Evolutionary conservation across 2,797 vertebrate genomes (phyloP), one percentile per base, ranked within the genome.

Genomic region (Melopsittacus undulatus): DNA sequence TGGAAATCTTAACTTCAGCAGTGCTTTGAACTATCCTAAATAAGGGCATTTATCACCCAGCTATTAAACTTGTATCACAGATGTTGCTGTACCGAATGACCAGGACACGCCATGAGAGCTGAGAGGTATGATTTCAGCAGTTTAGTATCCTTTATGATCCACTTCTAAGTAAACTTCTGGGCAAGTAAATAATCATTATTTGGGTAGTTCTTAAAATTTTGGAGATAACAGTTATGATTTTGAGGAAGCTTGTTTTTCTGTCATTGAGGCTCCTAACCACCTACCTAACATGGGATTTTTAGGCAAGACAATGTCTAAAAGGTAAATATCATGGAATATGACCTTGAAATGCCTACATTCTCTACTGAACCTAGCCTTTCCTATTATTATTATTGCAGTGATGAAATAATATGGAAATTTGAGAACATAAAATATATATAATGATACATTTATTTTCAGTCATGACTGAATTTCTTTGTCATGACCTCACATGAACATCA

Each of bases 1-100:
- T 2, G 0, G 43, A 84, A 85, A 66, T 70, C 19, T 56, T 40
- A 67, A 49, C 18, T 61, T 26, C 23, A 26, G n/a, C 18, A 43
- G 14, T 30, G 38, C 6, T 62, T n/a, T 74, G 15, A 70, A 24
- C 11, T 62, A 11, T 21, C n/a, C 30, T 66, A 42, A 76, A 64
- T 46, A 20, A 46, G 6, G 68, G 36, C 13, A 46, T 81, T 57
- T 57, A 30, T 63, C 22, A 8, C 10, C 24, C n/a, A 57, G 21
- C 20, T 67, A 43, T 22, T 66, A 29, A 77, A 34, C 32, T 43
- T 69, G n/a, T 22, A 45, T 49, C 12, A 22, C 30, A 40, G 18
- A 49, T 1, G 0, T 34, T 12, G 11, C 13, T 78, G 43, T 10
- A 9, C 23, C 49, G 34, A 72, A 36, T 0, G 0, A 43, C 13